Evolutionary conservation across 1,140 invertebrate genomes (phyloP).

Genomic region (Vollenhovia emeryi): DNA sequence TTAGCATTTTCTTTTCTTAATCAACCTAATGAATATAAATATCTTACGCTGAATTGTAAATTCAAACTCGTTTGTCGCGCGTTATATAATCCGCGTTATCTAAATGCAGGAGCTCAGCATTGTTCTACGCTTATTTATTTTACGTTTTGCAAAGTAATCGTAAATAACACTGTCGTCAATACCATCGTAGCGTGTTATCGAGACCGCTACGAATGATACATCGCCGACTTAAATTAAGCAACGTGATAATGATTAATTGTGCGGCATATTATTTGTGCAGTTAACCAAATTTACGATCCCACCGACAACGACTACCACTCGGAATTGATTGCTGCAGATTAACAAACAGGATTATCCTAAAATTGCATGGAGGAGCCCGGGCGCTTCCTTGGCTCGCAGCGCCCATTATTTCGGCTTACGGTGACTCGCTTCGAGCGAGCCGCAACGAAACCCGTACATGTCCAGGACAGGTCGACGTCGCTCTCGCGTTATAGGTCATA

Average conservation of each 20-base stretch:
- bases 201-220: not conserved
- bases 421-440: slow-evolving; percentile 19
- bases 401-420: slow-evolving; percentile 48
- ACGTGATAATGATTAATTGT: not conserved
- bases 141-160: not conserved
- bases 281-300: slow-evolving; percentile 1
- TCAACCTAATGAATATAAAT: not conserved
- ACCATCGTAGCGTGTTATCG: not conserved
- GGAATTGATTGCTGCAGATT: slow-evolving; percentile 16
- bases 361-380: slow-evolving; percentile 2
- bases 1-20: not conserved
- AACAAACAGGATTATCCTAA: slow-evolving; percentile 36
- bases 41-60: not conserved
- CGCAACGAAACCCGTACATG: slow-evolving; percentile 24
- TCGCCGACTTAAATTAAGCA: not conserved
- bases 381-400: slow-evolving; percentile 20
- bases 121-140: not conserved
- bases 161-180: not conserved
- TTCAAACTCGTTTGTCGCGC: not conserved
- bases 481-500: slow-evolving; percentile 51
- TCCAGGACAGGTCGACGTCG: slow-evolving; percentile 8
- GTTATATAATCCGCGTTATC: not conserved
- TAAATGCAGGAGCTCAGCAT: not conserved
- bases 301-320: not conserved
- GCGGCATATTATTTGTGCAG: not conserved